Evolutionary conservation across 2,888 invertebrate species (phyloP).

Genomic region (Synanthedon myopaeformis): DNA sequence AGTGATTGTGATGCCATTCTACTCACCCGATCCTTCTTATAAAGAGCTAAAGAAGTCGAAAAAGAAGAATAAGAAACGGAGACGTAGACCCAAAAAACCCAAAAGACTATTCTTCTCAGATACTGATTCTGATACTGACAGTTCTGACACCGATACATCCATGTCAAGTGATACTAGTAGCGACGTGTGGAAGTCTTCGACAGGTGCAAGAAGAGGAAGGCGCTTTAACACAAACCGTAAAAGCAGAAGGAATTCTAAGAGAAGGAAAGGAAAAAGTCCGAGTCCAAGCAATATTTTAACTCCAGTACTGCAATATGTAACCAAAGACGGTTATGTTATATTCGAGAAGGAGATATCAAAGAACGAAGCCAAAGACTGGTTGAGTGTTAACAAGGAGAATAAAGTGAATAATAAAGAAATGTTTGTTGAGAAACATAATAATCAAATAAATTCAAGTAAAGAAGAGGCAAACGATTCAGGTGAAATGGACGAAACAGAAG

Average conservation of each 20-base stretch:
- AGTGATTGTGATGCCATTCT: slow-evolving; percentile 61
- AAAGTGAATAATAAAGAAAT: background rate
- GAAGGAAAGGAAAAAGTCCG: slow-evolving; percentile 10
- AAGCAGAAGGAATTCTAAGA: background rate
- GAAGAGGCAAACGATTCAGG: background rate
- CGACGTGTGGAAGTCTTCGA: slow-evolving; percentile 28
- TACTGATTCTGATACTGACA: slow-evolving; percentile 2
- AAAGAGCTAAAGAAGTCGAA: slow-evolving; percentile 15
- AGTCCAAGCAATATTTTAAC: slow-evolving; percentile 25
- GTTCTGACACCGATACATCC: slow-evolving; percentile 11
- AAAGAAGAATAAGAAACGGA: slow-evolving; percentile 6
- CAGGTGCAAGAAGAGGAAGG: slow-evolving; percentile 13
- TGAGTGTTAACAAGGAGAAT: slow-evolving; percentile 1
- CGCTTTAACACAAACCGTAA: slow-evolving; percentile 16
- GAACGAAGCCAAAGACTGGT: slow-evolving; percentile 49
- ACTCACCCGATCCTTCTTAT: slow-evolving; percentile 39
- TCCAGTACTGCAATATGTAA: slow-evolving; percentile 53
- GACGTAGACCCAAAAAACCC: slow-evolving; percentile 10
- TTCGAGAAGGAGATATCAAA: slow-evolving; percentile 51
- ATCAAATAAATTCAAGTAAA: background rate
- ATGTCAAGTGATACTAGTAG: slow-evolving; percentile 17
- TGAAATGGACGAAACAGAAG: background rate
- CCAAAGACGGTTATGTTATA: slow-evolving; percentile 56
- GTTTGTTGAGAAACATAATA: background rate
- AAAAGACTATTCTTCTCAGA: slow-evolving; percentile 5